Conservation (phyloP, 2,888 invertebrate genomes). For the Girardia tigrina region DNA sequence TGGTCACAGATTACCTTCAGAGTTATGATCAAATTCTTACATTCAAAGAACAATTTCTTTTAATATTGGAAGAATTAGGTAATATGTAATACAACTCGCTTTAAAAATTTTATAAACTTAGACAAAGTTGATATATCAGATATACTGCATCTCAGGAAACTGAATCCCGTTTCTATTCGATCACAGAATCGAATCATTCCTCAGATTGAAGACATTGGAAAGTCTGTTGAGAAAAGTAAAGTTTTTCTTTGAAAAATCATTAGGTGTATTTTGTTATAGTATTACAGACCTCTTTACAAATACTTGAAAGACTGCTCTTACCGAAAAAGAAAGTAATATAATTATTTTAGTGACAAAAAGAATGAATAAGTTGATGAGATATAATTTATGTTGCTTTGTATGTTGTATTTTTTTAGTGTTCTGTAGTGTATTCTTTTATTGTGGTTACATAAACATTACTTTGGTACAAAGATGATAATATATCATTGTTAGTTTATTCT, state of each 20-base stretch:
- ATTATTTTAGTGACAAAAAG: too few species aligned
- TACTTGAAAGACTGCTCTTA: background rate
- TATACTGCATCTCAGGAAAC: background rate
- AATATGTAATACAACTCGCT: background rate
- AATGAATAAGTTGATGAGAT: too few species aligned
- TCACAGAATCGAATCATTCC: background rate
- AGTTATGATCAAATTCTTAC: conserved; percentile 5
- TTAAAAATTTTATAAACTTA: background rate
- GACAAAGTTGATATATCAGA: background rate
- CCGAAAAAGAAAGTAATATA: background rate
- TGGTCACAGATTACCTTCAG: background rate
- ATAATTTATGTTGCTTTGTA: too few species aligned
- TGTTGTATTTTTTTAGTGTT: too few species aligned
- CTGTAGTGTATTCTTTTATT: too few species aligned
- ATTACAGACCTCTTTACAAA: background rate
- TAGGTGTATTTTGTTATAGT: background rate
- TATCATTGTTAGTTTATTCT: too few species aligned
- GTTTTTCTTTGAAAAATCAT: background rate
- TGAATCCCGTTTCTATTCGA: background rate
- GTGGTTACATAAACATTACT: too few species aligned
- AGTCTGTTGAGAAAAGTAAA: background rate
- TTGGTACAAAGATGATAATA: too few species aligned
- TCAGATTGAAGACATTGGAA: background rate
- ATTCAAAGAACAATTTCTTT: background rate
- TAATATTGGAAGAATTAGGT: background rate